These are phyloP conservation scores for Xiphias gladius DNA, from an alignment of 2,113 vertebrate genomes.

Conservation along the genomic window DNA sequence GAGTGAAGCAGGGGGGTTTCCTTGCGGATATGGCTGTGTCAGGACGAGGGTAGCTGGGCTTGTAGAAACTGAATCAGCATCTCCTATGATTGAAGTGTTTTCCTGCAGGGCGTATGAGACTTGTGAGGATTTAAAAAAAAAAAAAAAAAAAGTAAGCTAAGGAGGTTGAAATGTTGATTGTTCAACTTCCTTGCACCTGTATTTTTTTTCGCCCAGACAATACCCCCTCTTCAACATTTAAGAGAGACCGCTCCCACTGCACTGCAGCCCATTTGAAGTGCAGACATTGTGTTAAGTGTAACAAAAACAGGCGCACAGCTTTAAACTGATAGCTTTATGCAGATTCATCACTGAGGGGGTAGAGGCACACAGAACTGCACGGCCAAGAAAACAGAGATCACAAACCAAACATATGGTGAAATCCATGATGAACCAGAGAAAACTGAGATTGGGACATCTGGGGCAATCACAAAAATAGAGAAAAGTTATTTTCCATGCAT, in stretches of 20 bases:
- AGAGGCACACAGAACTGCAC: conserved; percentile 8
- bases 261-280: conserved; percentile 60
- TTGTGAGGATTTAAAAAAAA: background rate
- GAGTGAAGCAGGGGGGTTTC: conserved; percentile 59
- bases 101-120: conserved; percentile 55
- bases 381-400: conserved; percentile 22
- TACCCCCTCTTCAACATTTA: conserved; percentile 22
- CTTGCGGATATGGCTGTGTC: conserved; percentile 68
- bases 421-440: conserved; percentile 60
- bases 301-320: conserved; percentile 27
- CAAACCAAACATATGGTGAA: conserved; percentile 27
- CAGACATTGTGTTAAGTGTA: conserved; percentile 43
- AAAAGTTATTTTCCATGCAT: conserved; percentile 58
- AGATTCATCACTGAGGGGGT: conserved; percentile 42
- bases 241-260: background rate
- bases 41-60: conserved; percentile 55
- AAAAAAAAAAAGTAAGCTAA: background rate
- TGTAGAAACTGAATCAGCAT: conserved; percentile 80
- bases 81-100: conserved; percentile 60
- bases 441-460: conserved; percentile 23
- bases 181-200: conserved; percentile 69
- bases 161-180: conserved; percentile 58
- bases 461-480: conserved; percentile 35
- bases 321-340: conserved; percentile 38
- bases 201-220: conserved; percentile 39